Conservation (phyloP, 2,888 invertebrate species). For the Sinodicranocentrus sp. region DNA sequence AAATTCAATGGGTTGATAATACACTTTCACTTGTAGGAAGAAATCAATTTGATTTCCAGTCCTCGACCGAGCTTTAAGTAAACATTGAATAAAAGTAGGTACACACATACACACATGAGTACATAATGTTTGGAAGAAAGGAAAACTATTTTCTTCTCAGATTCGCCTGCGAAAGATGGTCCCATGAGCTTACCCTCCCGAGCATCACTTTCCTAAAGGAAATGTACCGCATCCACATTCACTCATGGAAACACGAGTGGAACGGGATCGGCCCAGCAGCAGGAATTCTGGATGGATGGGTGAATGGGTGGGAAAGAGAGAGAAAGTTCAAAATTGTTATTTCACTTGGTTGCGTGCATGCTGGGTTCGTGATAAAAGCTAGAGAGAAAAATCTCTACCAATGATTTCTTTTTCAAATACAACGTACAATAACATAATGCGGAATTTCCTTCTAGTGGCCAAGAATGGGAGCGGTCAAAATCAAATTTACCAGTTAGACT, state of each 20-base stretch:
- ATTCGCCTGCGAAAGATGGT: constrained; percentile 21
- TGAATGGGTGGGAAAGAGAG: constrained; percentile 22
- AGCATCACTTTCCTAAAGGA: constrained; percentile 57
- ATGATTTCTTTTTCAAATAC: neutral
- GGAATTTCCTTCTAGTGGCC: constrained; percentile 41
- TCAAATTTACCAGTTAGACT: no score
- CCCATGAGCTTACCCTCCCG: constrained; percentile 58
- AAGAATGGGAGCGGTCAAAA: constrained; percentile 42
- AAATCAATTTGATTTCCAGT: constrained; percentile 66
- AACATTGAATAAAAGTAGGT: constrained; percentile 59
- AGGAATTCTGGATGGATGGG: constrained; percentile 46
- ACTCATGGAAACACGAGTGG: neutral
- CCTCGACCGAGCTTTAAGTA: constrained; percentile 62
- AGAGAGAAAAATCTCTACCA: constrained; percentile 37
- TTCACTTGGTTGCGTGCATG: constrained; percentile 65
- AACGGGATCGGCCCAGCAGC: constrained; percentile 47
- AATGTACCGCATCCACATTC: constrained; percentile 21
- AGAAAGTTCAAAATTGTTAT: constrained; percentile 58
- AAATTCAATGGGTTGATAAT: constrained; percentile 60
- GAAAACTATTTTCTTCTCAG: constrained; percentile 57
- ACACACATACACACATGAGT: constrained; percentile 46
- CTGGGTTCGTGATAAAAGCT: constrained; percentile 57
- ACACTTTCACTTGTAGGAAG: constrained; percentile 59
- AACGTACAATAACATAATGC: constrained; percentile 35
- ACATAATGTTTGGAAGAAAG: constrained; percentile 48